Evolutionary conservation across 1,140 invertebrate genomes (phyloP).

Genomic region (Macrosteles quadrilineatus): DNA sequence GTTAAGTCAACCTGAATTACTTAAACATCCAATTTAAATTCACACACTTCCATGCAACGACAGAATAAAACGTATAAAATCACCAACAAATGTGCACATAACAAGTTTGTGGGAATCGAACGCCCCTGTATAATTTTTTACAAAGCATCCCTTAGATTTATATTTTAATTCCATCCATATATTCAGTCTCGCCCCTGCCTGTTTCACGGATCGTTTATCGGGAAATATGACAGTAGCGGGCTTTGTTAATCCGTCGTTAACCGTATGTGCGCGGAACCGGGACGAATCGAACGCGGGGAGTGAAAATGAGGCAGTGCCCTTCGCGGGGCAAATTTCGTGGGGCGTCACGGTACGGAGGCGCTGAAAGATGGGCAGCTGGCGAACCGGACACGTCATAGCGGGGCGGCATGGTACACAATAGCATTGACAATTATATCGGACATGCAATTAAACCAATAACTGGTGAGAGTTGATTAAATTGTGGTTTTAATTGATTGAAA

Average conservation of each 20-base stretch:
- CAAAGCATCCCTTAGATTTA: neutral
- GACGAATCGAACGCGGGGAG: neutral
- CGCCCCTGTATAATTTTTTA: neutral
- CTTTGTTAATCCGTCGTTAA: conserved; percentile 12
- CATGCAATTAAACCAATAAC: too few species aligned
- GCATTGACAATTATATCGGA: too few species aligned
- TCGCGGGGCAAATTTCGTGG: neutral
- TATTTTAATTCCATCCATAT: conserved; percentile 7
- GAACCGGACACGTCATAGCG: neutral
- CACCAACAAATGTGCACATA: too few species aligned
- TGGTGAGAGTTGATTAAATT: too few species aligned
- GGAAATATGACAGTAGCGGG: conserved; percentile 1
- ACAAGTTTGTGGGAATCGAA: neutral
- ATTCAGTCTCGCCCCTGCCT: neutral
- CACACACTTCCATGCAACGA: too few species aligned
- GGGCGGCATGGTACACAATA: neutral
- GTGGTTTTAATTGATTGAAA: too few species aligned
- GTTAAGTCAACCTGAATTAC: too few species aligned
- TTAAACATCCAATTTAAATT: too few species aligned
- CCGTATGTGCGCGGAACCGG: conserved; percentile 12
- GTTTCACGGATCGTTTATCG: conserved; percentile 1
- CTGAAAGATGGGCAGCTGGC: neutral
- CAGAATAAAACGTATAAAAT: too few species aligned
- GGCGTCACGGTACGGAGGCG: neutral
- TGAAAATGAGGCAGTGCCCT: neutral